Evolutionary conservation across 2,888 invertebrate species (phyloP), one percentile per base, ranked within the genome.

Genomic region (Microplitis deprimator): DNA sequence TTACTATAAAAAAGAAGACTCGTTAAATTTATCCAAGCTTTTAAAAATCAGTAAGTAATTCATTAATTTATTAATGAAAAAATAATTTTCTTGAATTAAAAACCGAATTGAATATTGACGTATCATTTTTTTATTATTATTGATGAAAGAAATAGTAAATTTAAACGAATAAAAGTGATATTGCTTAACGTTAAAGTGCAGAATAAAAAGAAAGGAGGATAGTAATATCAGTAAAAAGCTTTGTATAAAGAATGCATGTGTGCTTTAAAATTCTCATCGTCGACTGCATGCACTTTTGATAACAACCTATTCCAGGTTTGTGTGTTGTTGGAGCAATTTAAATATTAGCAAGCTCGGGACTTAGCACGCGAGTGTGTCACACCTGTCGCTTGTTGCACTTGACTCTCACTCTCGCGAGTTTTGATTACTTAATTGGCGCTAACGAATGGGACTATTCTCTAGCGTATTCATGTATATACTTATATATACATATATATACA

Each of bases 181-280:
- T 50, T 50, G 50, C 50, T 50, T 50, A 50, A 50, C 50, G 50
- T 50, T 50, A 13, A 50, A 50, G 13, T 4, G 13, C 50, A 50
- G 17, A 7, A 40, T 3, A 20, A 16, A 41, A 20, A 38, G 8
- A 68, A 40, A 40, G n/a, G 7, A 5, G 8, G 16, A 38, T 60
- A 17, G 70, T 60, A 29, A 60, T 59, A 70, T 70, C 20, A 60
- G 59, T 59, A 70, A 70, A 60, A 70, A 70, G 38, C 13, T 59
- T 17, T 41, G 65, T 40, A 41, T 68, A 29, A 68, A 68, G 68
- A 68, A 68, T 68, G 68, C 41, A 68, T 41, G 50, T 20, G 68
- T 68, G 29, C 29, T 50, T 50, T 50, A 4, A 50, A 50, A 50
- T 50, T 50, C 13, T 13, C 50, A 50, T 50, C 13, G 50, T 4